These are phyloP conservation scores for Carlito syrichta DNA, from an alignment of 2,113 vertebrate species.

Conservation along the genomic window DNA sequence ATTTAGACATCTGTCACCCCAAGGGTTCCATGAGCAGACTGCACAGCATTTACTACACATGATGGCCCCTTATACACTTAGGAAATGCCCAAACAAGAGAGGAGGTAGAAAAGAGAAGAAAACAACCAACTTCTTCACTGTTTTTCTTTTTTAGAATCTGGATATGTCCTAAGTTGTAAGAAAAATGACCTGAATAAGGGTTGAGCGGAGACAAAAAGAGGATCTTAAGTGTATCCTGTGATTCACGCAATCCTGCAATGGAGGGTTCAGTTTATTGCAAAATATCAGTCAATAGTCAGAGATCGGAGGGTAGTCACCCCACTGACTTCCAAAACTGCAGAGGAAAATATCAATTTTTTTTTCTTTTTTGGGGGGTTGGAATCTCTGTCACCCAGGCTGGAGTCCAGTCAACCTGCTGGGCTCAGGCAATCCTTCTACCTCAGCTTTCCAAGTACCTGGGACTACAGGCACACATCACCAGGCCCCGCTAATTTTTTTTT, in stretches of 20 bases:
- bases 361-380: not conserved
- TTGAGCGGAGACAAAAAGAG: not conserved
- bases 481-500: too few species aligned
- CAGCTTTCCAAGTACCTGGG: too few species aligned
- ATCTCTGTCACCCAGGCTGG: too few species aligned
- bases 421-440: too few species aligned
- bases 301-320: not conserved
- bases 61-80: not conserved
- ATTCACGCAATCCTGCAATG: not conserved
- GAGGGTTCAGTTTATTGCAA: not conserved
- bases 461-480: too few species aligned
- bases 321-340: not conserved
- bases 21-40: not conserved
- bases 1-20: not conserved
- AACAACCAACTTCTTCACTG: not conserved
- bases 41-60: accelerated
- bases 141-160: not conserved
- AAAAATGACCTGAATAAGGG: not conserved
- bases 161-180: not conserved
- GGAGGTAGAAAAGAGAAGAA: not conserved
- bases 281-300: not conserved
- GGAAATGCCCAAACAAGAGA: not conserved
- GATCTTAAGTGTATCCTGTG: not conserved
- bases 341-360: not conserved
- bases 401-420: too few species aligned